A percentile compares a stretch with the other conserved stretches of the same genome.
phyloP scores from a whole-genome alignment of 1,140 invertebrate species.

The Cataglyphis hispanica region DNA sequence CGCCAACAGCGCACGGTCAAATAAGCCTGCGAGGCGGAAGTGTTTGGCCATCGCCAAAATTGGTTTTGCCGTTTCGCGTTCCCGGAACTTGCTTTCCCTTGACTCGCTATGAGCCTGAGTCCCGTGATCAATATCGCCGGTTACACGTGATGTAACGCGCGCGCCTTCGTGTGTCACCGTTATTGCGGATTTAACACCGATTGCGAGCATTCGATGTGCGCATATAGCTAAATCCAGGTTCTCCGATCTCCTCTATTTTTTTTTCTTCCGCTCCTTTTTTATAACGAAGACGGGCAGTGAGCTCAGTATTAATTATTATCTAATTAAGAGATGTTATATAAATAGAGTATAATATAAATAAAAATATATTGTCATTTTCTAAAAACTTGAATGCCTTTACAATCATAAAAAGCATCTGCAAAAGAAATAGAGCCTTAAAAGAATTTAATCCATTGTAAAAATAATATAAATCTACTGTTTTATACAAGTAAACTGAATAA shows the following conservation, averaged over 20 bases:
- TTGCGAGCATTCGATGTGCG: neutral
- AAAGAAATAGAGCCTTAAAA: neutral
- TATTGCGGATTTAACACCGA: conserved; percentile 18
- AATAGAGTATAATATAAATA: neutral
- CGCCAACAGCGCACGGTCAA: conserved; percentile 31
- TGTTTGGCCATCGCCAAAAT: conserved; percentile 62
- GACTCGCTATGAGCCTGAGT: neutral
- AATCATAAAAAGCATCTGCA: too few relatives aligned
- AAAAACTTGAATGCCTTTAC: too few relatives aligned
- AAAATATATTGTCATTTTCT: too few relatives aligned
- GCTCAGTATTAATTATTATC: neutral
- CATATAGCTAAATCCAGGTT: neutral
- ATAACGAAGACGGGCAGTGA: neutral
- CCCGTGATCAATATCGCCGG: conserved; percentile 30
- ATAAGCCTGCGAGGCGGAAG: conserved; percentile 53
- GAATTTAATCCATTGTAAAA: neutral
- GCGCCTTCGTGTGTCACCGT: neutral
- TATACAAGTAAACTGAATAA: too few relatives aligned
- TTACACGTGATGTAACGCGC: neutral
- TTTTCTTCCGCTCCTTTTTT: neutral
- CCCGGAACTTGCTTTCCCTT: conserved; percentile 15
- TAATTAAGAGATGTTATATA: neutral
- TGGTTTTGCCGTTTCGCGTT: conserved; percentile 56
- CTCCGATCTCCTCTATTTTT: too few relatives aligned
- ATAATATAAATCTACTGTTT: too few relatives aligned